Evolutionary conservation across 2,888 invertebrate species (phyloP).

Genomic region (Thymelicus acteon): DNA sequence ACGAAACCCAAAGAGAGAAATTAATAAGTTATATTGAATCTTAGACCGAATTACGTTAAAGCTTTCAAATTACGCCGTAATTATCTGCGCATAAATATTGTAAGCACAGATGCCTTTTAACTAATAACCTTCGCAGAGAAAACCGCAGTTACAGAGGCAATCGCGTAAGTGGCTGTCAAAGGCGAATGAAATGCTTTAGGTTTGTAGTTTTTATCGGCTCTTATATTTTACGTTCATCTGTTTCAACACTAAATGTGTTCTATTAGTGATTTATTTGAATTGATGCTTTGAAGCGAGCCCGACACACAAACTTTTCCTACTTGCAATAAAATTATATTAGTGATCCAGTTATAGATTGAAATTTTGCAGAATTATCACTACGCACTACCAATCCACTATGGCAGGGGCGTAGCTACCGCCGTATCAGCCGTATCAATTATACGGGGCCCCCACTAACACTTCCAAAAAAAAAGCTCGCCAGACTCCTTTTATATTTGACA

Average conservation of each 20-base stretch:
- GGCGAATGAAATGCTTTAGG: background rate
- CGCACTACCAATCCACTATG: too few species aligned
- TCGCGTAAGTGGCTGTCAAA: constrained; percentile 22
- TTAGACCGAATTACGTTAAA: background rate
- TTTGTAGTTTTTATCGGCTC: background rate
- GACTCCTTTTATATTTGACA: too few species aligned
- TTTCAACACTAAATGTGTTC: background rate
- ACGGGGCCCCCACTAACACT: too few species aligned
- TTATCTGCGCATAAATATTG: constrained; percentile 3
- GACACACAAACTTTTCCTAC: background rate
- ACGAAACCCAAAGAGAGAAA: background rate
- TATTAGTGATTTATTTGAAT: background rate
- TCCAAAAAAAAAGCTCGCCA: too few species aligned
- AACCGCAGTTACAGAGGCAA: constrained; percentile 16
- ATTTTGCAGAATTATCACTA: too few species aligned
- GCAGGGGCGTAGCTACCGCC: too few species aligned
- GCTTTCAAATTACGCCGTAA: background rate
- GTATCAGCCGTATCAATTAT: too few species aligned
- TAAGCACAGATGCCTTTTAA: constrained; percentile 2
- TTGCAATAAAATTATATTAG: too few species aligned
- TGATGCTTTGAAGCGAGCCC: background rate
- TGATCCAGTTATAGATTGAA: too few species aligned
- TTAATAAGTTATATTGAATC: background rate
- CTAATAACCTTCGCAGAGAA: constrained; percentile 8
- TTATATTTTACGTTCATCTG: background rate